Base-by-base conservation (phyloP, 1,140 invertebrate species). In the Scaptomyza hsui region DNA sequence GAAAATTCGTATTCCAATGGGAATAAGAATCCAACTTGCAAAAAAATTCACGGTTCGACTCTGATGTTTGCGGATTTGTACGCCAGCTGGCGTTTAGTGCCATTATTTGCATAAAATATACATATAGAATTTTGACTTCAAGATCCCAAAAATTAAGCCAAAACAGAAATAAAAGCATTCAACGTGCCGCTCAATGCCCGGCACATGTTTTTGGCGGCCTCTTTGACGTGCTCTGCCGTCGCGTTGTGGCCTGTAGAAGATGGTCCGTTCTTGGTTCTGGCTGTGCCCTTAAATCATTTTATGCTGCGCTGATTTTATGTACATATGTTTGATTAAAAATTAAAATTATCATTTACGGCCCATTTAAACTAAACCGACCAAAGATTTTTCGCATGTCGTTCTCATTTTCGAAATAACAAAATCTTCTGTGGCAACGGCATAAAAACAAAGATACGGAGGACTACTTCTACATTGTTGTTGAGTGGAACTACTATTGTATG, bases 261-360 rank as follows among this genome's bases (percentile, higher is more conserved):
- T 62, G 68, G 39, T 32, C 26, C 48, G 55, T 47, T 55, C 49
- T 61, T 59, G 60, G 60, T 62, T 62, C 49, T 68, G 61, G 26
- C 69, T 62, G 37, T 64, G 71, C 75, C 72, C 74, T 71, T 74
- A 74, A 74, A 75, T 78, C 75, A 78, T 78, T 78, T 78, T 78
- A 78, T 78, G 72, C 75, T 62, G 72, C 61, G 65, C 56, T 75
- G 67, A 62, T 75, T 75, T 75, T 42, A 35, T 61, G 52, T 78
- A 81, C 78, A 86, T 90, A 85, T 90, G 88, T 90, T 90, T 90
- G 82, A 89, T 89, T 89, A 86, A 89, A 89, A 89, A 89, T 89
- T 89, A 89, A 90, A 89, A 90, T 90, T 82, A 90, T 90, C 88
- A 77, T 89, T 89, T 79, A 83, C 81, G 88, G 78, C 88, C 78